These are phyloP conservation scores for Cephalotes varians DNA, from an alignment of 2,888 invertebrate genomes.

Conservation along the genomic window DNA sequence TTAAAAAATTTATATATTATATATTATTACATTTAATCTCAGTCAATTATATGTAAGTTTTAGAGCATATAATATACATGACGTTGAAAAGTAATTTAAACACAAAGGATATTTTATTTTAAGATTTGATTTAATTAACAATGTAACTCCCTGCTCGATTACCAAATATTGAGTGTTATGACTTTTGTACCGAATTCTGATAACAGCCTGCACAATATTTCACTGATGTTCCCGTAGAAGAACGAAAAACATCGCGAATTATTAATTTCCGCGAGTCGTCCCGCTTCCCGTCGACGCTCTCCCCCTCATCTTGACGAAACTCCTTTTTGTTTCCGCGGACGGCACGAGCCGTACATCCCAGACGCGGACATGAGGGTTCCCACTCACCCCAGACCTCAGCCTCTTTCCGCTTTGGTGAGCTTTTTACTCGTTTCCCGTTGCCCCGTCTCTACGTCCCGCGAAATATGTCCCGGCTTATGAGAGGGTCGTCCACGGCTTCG, in stretches of 20 bases:
- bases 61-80: not conserved
- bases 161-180: not conserved
- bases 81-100: not conserved
- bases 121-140: not conserved
- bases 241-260: slow-evolving; percentile 61
- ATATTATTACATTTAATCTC: too few species aligned
- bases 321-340: slow-evolving; percentile 44
- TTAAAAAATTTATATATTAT: too few species aligned
- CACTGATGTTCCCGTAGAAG: not conserved
- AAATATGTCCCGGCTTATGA: slow-evolving; percentile 79
- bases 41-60: too few species aligned
- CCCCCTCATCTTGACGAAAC: slow-evolving; percentile 47
- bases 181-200: not conserved
- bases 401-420: slow-evolving; percentile 54
- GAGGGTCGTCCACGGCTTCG: slow-evolving; percentile 65
- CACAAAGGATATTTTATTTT: not conserved
- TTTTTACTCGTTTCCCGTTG: slow-evolving; percentile 64
- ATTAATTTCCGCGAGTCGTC: slow-evolving; percentile 61
- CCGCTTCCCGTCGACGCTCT: slow-evolving; percentile 58
- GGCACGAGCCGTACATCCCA: slow-evolving; percentile 64
- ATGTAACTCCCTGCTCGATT: not conserved
- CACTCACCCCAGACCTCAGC: slow-evolving; percentile 35
- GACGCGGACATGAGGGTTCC: slow-evolving; percentile 60
- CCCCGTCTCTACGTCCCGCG: slow-evolving; percentile 46
- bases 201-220: slow-evolving; percentile 24